Evolutionary conservation across 2,797 vertebrate species (phyloP).

Genomic region (Pseudochirops corinnae): DNA sequence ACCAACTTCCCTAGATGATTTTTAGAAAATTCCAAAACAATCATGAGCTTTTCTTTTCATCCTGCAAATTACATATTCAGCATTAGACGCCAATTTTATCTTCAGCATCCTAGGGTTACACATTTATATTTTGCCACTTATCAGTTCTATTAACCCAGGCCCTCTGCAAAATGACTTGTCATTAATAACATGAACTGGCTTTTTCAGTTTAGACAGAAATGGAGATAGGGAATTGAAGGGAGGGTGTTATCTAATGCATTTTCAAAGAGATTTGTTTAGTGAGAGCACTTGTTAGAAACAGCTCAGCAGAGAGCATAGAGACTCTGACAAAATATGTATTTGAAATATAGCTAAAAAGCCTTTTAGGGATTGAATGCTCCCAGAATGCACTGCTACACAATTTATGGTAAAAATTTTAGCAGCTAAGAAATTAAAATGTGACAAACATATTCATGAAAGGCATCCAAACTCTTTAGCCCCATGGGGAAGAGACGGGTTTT

Average conservation of each 20-base stretch:
- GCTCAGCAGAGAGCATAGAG: slow-evolving; percentile 68
- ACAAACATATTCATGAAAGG: slow-evolving; percentile 45
- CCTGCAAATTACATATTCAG: slow-evolving; percentile 63
- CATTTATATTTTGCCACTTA: slow-evolving; percentile 79
- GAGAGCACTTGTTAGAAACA: slow-evolving; percentile 71
- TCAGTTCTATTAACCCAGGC: slow-evolving; percentile 81
- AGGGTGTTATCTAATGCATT: slow-evolving; percentile 75
- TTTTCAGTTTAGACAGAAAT: slow-evolving; percentile 78
- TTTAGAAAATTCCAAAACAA: not conserved
- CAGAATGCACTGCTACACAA: slow-evolving; percentile 54
- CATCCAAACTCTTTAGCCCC: slow-evolving; percentile 7
- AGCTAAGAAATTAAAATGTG: slow-evolving; percentile 57
- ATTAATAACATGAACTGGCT: slow-evolving; percentile 78
- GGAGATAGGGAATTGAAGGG: slow-evolving; percentile 75
- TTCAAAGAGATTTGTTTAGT: slow-evolving; percentile 76
- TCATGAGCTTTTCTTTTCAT: not conserved
- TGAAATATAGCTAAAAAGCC: slow-evolving; percentile 70
- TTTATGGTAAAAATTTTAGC: slow-evolving; percentile 64
- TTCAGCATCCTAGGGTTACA: slow-evolving; percentile 66
- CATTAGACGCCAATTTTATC: slow-evolving; percentile 71
- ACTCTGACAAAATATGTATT: slow-evolving; percentile 74
- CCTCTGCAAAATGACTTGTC: slow-evolving; percentile 79
- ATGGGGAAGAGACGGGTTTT: slow-evolving; percentile 21
- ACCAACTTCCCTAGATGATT: not conserved
- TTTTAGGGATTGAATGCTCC: slow-evolving; percentile 66